Percentiles rank a stretch among this genome's conserved stretches.
Evolutionary conservation across 2,113 vertebrate genomes (phyloP).

Genomic region (Xiphophorus maculatus): DNA sequence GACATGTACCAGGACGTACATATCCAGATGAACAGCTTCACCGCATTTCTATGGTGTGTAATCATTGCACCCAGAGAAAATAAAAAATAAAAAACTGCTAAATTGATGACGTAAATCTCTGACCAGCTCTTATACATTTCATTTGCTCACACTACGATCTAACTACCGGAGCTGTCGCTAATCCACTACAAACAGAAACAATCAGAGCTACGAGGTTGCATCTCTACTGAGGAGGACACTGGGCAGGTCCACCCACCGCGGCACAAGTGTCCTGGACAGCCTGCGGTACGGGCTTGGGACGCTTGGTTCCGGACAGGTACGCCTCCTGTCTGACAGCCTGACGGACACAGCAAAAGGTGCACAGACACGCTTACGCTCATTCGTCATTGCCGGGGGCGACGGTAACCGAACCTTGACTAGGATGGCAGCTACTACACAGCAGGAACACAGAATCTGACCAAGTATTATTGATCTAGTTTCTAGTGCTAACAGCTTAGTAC

Average conservation of each 20-base stretch:
- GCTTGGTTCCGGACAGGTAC: conserved; percentile 72
- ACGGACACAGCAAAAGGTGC: conserved; percentile 63
- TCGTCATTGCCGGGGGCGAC: conserved; percentile 15
- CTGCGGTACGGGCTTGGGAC: conserved; percentile 67
- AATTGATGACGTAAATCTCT: background rate
- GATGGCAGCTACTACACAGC: background rate
- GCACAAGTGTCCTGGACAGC: conserved; percentile 72
- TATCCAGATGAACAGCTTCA: too few relatives aligned
- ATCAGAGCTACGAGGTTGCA: conserved; percentile 29
- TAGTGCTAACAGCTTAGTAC: too few relatives aligned
- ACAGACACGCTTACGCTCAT: conserved; percentile 43
- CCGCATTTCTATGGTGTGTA: too few relatives aligned
- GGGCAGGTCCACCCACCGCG: conserved; percentile 77
- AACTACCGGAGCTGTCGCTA: background rate
- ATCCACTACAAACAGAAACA: conserved; percentile 24
- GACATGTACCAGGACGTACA: too few relatives aligned
- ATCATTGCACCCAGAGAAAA: background rate
- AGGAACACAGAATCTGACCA: too few relatives aligned
- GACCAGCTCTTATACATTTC: background rate
- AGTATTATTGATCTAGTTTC: too few relatives aligned
- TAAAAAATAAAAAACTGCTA: background rate
- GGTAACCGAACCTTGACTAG: background rate
- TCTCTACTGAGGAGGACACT: conserved; percentile 51
- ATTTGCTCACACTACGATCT: background rate
- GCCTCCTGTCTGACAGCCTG: conserved; percentile 77